Conservation (phyloP, 2,113 vertebrate species). For the Mola mola region DNA sequence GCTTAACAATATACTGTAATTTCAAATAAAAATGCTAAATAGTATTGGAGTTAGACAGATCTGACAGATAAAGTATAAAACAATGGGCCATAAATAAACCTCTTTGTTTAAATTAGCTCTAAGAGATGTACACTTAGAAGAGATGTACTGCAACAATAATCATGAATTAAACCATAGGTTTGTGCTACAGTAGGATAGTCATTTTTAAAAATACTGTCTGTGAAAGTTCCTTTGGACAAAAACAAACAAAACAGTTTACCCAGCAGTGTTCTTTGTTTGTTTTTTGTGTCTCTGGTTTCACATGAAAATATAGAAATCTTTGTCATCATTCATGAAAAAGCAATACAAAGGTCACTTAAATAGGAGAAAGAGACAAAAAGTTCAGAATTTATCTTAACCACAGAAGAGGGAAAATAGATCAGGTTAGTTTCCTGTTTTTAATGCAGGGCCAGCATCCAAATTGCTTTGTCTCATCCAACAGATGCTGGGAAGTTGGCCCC, state of each 20-base stretch:
- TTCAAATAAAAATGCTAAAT: slow-evolving; percentile 70
- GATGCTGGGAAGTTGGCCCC: slow-evolving; percentile 48
- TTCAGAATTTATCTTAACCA: slow-evolving; percentile 69
- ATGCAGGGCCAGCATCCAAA: slow-evolving; percentile 7
- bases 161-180: slow-evolving; percentile 46
- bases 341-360: slow-evolving; percentile 85
- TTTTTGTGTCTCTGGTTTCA: slow-evolving; percentile 74
- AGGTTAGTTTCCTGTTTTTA: slow-evolving; percentile 20
- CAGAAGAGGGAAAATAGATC: slow-evolving; percentile 46
- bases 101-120: slow-evolving; percentile 75
- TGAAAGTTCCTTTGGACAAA: slow-evolving; percentile 54
- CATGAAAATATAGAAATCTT: slow-evolving; percentile 83
- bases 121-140: slow-evolving; percentile 69
- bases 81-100: slow-evolving; percentile 76
- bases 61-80: slow-evolving; percentile 62
- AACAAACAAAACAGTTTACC: slow-evolving; percentile 59
- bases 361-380: slow-evolving; percentile 68
- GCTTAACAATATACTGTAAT: slow-evolving; percentile 65
- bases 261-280: slow-evolving; percentile 67
- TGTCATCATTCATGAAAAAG: slow-evolving; percentile 78
- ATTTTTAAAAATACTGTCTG: slow-evolving; percentile 73
- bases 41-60: slow-evolving; percentile 65
- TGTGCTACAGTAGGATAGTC: slow-evolving; percentile 38
- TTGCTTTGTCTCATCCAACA: slow-evolving; percentile 6
- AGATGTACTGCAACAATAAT: slow-evolving; percentile 73